Conservation (phyloP, 2,888 invertebrate species). For the Pyralis farinalis region DNA sequence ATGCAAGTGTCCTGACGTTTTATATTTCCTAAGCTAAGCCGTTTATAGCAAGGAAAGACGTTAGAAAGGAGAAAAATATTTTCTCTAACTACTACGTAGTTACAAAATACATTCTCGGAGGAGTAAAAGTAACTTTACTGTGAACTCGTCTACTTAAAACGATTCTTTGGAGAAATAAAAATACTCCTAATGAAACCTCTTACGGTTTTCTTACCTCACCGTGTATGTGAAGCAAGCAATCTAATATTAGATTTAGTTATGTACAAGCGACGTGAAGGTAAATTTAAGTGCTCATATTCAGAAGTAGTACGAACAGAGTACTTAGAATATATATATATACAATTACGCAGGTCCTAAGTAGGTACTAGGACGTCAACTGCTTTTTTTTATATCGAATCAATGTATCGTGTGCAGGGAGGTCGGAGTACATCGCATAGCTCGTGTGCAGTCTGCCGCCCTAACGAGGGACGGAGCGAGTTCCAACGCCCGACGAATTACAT, state of each 20-base stretch:
- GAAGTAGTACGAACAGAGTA: no score
- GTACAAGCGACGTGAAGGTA: no score
- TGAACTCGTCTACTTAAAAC: not conserved
- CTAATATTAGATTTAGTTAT: no score
- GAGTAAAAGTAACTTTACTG: not conserved
- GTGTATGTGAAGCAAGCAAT: no score
- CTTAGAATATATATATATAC: no score
- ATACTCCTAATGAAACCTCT: not conserved
- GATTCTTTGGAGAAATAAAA: not conserved
- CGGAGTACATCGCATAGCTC: not conserved
- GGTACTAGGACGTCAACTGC: no score
- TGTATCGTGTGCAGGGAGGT: not conserved
- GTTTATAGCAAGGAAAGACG: not conserved
- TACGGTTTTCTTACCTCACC: no score
- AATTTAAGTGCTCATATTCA: no score
- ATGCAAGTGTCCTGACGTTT: slow-evolving; percentile 23
- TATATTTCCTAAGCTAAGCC: not conserved
- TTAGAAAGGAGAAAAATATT: not conserved
- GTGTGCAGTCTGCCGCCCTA: not conserved
- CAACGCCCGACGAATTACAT: not conserved
- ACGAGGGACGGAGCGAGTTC: not conserved
- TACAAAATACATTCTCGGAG: not conserved
- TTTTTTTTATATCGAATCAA: not conserved
- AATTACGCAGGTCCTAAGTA: no score
- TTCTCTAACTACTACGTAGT: not conserved